These are phyloP conservation scores for Peromyscus aztecus DNA, from an alignment of 2,797 vertebrate genomes.

Conservation along the genomic window DNA sequence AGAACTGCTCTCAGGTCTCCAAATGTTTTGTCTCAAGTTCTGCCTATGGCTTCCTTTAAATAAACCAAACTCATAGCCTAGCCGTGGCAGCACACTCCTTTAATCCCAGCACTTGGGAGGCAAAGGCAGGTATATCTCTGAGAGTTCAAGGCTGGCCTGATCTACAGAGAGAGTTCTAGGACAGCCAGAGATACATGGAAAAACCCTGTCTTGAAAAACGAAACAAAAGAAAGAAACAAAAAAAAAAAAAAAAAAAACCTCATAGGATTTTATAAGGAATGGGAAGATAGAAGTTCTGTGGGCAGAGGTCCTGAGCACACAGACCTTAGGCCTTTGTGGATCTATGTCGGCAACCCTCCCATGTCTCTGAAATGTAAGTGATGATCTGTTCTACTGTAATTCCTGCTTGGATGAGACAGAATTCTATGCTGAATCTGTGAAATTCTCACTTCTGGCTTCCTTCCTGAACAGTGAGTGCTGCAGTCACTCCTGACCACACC, in stretches of 20 bases:
- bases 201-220: neutral
- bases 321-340: neutral
- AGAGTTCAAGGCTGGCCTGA: neutral
- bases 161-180: neutral
- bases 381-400: slow-evolving; percentile 12
- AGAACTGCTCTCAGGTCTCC: slow-evolving; percentile 51
- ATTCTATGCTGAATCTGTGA: slow-evolving; percentile 53
- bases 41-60: slow-evolving; percentile 16
- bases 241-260: neutral
- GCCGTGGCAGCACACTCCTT: neutral
- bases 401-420: slow-evolving; percentile 46
- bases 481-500: slow-evolving; percentile 55
- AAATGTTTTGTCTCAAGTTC: slow-evolving; percentile 48
- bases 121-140: neutral
- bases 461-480: slow-evolving; percentile 11
- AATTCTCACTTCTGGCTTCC: slow-evolving; percentile 40
- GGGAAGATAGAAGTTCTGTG: neutral
- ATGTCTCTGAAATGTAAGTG: slow-evolving; percentile 57
- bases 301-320: slow-evolving; percentile 24
- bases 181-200: neutral
- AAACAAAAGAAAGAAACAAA: neutral
- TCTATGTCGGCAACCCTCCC: neutral
- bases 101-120: neutral
- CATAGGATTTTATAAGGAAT: neutral
- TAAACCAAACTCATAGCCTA: neutral